Conservation (phyloP, 2,113 vertebrate species). For the Pogona vitticeps region DNA sequence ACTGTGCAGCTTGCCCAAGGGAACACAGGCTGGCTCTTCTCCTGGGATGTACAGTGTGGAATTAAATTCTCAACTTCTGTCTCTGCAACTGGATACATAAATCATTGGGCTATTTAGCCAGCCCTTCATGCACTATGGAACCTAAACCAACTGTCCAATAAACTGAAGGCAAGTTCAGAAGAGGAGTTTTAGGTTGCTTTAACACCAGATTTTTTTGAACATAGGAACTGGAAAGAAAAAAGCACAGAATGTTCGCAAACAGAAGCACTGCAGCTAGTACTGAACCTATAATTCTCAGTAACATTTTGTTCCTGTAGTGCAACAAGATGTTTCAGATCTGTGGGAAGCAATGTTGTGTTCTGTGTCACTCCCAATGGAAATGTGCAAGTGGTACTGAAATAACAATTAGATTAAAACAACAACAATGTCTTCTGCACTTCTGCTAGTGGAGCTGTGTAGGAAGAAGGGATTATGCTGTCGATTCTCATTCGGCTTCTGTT, state of each 20-base stretch:
- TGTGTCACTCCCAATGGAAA: conserved; percentile 18
- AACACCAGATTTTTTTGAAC: not conserved
- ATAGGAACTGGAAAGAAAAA: not conserved
- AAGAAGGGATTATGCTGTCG: conserved; percentile 4
- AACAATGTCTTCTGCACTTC: not conserved
- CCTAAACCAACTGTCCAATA: not conserved
- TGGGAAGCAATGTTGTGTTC: not conserved
- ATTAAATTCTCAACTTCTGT: not conserved
- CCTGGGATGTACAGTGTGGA: too few relatives aligned
- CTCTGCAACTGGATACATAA: not conserved
- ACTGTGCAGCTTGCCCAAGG: too few relatives aligned
- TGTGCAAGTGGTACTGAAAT: not conserved
- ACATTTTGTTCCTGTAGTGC: conserved; percentile 9
- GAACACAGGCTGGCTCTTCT: too few relatives aligned
- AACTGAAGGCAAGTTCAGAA: not conserved
- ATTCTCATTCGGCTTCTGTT: conserved; percentile 40
- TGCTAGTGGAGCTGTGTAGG: conserved; percentile 13
- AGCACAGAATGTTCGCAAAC: not conserved
- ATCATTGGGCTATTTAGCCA: too few relatives aligned
- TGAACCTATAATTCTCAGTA: not conserved
- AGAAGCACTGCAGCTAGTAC: not conserved
- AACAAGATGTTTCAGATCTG: not conserved
- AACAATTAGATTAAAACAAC: conserved; percentile 44
- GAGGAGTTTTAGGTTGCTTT: not conserved
- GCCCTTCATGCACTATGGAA: not conserved